Base-by-base conservation (phyloP, 2,888 invertebrate species). In the Cantharis rufa region DNA sequence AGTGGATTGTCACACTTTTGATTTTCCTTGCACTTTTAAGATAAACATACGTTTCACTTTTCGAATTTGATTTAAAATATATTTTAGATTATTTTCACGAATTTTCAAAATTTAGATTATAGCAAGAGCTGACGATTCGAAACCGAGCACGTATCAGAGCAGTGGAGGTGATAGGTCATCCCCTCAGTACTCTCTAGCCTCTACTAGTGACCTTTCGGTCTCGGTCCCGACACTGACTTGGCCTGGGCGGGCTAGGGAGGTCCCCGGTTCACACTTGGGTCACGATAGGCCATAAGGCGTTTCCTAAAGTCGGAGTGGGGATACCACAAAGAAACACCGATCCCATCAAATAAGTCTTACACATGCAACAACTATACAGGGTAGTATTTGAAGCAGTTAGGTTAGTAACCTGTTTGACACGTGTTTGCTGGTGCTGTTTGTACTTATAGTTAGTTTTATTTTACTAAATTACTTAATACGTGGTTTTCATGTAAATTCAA, bases 121-220 rank as follows among this genome's bases (percentile, higher is more conserved):
- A 64, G 71, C 78, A 70, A 69, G 78, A 77, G 78, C 79, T 79
- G 75, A 78, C 81, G 82, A 79, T 79, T 82, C 82, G 82, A 78
- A 80, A 81, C 82, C 80, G 80, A 81, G 84, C 84, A 85, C 85
- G 85, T 84, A 84, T 83, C 83, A 81, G 83, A 84, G 83, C 86
- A 84, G 84, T 84, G 84, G 86, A 88, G 88, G 88, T 88, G 88
- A 88, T 88, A 88, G 88, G 88, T 88, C 88, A 88, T 88, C 86
- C 88, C 88, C 87, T 86, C 87, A 86, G 87, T 87, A 88, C 88
- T 87, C 88, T 88, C 88, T 88, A 88, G 88, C 88, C 88, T 88
- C 88, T 88, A 88, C 88, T 88, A 86, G 88, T 88, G 88, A 88
- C 88, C 88, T 88, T 88, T 88, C 86, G 87, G 87, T 87, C 88